Evolutionary conservation across 37 sponge, comb jelly and placozoan genomes (phyloP).

Genomic region (Hexactinellida sp.): DNA sequence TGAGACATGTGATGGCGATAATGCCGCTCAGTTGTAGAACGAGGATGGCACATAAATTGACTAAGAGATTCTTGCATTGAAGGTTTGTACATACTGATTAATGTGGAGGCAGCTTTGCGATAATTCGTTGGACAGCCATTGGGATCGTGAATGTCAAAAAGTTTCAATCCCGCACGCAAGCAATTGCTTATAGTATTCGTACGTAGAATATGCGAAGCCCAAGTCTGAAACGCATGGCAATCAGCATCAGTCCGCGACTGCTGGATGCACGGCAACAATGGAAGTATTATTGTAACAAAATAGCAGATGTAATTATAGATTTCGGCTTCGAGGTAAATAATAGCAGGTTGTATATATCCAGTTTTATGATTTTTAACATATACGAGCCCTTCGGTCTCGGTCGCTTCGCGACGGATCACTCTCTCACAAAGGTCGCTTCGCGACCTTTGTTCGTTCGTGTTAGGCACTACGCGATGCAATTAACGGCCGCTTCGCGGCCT

Average conservation of each 20-base stretch:
- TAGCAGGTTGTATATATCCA: neutral
- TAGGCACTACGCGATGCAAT: no score
- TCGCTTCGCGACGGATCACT: no score
- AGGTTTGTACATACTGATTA: neutral
- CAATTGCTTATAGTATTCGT: neutral
- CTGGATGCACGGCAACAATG: neutral
- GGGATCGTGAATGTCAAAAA: neutral
- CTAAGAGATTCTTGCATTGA: neutral
- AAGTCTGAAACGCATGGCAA: neutral
- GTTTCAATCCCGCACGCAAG: neutral
- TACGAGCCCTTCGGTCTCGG: no score
- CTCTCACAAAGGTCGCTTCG: no score
- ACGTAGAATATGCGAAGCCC: neutral
- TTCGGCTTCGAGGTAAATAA: neutral
- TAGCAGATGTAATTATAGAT: neutral
- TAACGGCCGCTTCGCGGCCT: no score
- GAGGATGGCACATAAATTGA: neutral
- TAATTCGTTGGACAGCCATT: neutral
- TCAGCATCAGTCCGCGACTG: neutral
- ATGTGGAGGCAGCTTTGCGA: neutral
- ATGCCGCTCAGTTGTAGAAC: neutral
- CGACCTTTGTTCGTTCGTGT: no score
- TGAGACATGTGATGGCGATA: neutral
- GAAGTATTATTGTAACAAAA: neutral
- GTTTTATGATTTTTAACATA: neutral